Evolutionary conservation across 2,113 vertebrate genomes (phyloP), one percentile per base, ranked within the genome.

Genomic region (Corythoichthys intestinalis): DNA sequence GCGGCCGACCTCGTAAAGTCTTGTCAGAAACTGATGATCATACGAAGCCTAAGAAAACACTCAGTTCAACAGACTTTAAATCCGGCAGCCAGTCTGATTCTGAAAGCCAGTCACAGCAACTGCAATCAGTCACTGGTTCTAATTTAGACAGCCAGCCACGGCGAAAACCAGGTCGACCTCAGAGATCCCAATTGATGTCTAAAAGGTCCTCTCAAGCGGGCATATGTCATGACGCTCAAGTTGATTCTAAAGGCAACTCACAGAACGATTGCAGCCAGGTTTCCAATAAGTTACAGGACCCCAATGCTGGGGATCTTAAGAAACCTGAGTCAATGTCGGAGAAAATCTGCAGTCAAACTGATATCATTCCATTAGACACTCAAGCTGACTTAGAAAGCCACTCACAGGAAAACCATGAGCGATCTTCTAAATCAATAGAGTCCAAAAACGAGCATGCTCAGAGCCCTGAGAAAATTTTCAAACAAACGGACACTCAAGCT

Each of bases 231-330:
- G 78, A 78, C 47, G 56, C 67, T 0, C 76, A 65, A 4, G 61
- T 76, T 1, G 68, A 66, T 38, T 4, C 6, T 3, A 65, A 83
- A 20, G 74, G 59, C 20, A 70, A 80, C 46, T 71, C 70, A 1
- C 78, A 81, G 4, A 74, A 70, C 62, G 86, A 84, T 17, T 71
- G 0, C 1, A 64, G 66, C 46, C 86, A 60, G 35, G 85, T 38
- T 0, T 74, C 60, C 37, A 91, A 64, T 60, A 15, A 58, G 0
- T 50, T 71, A 5, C 0, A 48, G 15, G 73, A 79, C 6, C 62
- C 57, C 15, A 74, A 49, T 11, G 60, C 2, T 48, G 50, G 12
- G 41, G 56, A 35, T 58, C 28, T 17, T 35, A 65, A 68, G 41
- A 41, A 7, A 28, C 54, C 76, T 37, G 34, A 13, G 11, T 58